Conservation (phyloP, 2,888 invertebrate genomes). For the Lagria hirta region DNA sequence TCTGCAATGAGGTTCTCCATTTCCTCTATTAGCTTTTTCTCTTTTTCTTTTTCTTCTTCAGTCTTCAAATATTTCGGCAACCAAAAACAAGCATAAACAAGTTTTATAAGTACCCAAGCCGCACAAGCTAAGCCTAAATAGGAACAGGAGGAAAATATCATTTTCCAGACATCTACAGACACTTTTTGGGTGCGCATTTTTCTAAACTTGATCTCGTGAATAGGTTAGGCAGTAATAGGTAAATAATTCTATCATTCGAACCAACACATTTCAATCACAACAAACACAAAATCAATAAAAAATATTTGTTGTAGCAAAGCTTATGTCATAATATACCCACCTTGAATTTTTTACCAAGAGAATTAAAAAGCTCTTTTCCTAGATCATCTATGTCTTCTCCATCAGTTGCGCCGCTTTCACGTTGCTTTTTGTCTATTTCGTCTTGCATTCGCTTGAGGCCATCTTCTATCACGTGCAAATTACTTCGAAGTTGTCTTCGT, state of each 20-base stretch:
- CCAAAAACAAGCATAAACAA: conserved; percentile 67
- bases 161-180: conserved; percentile 66
- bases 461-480: conserved; percentile 49
- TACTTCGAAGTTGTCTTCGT: conserved; percentile 43
- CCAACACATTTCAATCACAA: conserved; percentile 20
- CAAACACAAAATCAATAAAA: conserved; percentile 13
- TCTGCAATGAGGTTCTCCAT: too few species aligned
- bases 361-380: conserved; percentile 28
- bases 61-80: conserved; percentile 63
- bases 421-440: conserved; percentile 39
- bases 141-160: conserved; percentile 64
- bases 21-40: conserved; percentile 39
- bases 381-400: conserved; percentile 34
- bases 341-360: conserved; percentile 13
- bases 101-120: conserved; percentile 66
- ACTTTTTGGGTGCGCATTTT: conserved; percentile 69
- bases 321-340: conserved; percentile 3
- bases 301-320: neutral
- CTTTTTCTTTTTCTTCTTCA: conserved; percentile 54
- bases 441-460: conserved; percentile 48
- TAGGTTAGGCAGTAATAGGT: neutral
- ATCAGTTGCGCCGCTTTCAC: conserved; percentile 37
- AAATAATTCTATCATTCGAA: conserved; percentile 2
- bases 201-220: neutral
- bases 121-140: conserved; percentile 64